Evolutionary conservation across 1,140 invertebrate genomes (phyloP), one percentile per base, ranked within the genome.

Genomic region (Paracyclopina nana): DNA sequence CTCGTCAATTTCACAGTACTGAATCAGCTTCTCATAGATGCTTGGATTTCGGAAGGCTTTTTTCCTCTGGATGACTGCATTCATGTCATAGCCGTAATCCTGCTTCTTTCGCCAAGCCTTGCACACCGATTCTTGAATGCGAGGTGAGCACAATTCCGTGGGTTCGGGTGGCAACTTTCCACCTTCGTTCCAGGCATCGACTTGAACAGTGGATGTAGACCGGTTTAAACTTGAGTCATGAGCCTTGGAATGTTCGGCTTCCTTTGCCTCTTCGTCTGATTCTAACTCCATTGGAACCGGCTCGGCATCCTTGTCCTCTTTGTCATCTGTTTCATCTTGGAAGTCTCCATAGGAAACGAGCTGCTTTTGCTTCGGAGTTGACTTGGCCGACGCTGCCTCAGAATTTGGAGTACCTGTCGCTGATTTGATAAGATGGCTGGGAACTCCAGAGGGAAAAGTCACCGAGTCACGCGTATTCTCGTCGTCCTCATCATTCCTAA

Each of bases 11-110:
- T 77, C 76, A 71, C 85, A 90, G 68, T 80, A 88, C 55, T 86
- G 78, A 58, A 96, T 88, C 0, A 95, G 65, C 63, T 94, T 95
- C 62, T 94, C 87, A 68, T 95, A 96, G 62, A 96, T 96, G 59
- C 86, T 90, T 29, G 88, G 90, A 70, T 96, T 96, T 46, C 88
- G 72, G 60, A 94, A 94, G 60, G 82, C 80, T 65, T 94, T 95
- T 55, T 80, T 75, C 51, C 79, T 76, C 62, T 92, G 86, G 52
- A 95, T 92, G 3, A 79, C 68, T 52, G 72, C 72, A 65, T 91
- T 94, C 78, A 92, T 82, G 62, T 94, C 81, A 50, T 82, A 65
- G 22, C 79, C 77, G 51, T 61, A 62, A 34, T 57, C 54, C 76
- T 83, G 80, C 63, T 78, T 65, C 28, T 61, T 77, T 29, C 78